Conservation (phyloP, 1,140 invertebrate species). For the Heliothis virescens region DNA sequence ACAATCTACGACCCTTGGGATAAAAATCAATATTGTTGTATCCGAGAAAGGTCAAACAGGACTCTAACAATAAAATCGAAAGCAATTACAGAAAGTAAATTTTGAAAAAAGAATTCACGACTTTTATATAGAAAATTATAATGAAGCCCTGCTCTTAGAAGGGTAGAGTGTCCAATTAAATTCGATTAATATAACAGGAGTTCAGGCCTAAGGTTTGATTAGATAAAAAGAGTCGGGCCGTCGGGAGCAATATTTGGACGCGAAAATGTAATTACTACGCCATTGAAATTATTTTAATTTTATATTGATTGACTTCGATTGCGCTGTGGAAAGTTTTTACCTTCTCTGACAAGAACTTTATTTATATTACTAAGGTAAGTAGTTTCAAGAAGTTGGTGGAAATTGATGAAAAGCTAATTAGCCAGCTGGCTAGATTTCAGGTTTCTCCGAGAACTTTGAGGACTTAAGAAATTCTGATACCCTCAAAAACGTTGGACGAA, state of each 20-base stretch:
- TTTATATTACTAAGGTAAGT: too few species aligned
- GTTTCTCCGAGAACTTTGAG: too few species aligned
- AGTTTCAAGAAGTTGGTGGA: too few species aligned
- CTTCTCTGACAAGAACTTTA: background rate
- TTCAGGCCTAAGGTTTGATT: constrained; percentile 6
- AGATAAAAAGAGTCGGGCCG: background rate
- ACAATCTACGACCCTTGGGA: background rate
- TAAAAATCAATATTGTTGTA: constrained; percentile 23
- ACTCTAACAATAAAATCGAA: constrained; percentile 31
- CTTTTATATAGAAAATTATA: constrained; percentile 40
- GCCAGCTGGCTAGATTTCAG: too few species aligned
- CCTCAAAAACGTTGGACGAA: background rate
- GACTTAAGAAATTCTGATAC: background rate
- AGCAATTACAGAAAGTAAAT: constrained; percentile 42
- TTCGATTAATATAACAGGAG: constrained; percentile 39
- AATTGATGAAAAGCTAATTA: too few species aligned
- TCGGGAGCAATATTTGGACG: constrained; percentile 5
- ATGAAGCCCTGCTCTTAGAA: constrained; percentile 37
- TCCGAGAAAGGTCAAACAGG: constrained; percentile 22
- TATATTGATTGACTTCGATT: background rate
- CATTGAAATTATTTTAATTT: background rate
- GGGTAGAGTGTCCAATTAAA: constrained; percentile 47
- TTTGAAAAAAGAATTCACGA: constrained; percentile 18
- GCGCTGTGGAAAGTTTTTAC: background rate
- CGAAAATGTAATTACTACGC: constrained; percentile 14